phyloP scores from a whole-genome alignment of 2,113 vertebrate genomes.

The Chunga burmeisteri region DNA sequence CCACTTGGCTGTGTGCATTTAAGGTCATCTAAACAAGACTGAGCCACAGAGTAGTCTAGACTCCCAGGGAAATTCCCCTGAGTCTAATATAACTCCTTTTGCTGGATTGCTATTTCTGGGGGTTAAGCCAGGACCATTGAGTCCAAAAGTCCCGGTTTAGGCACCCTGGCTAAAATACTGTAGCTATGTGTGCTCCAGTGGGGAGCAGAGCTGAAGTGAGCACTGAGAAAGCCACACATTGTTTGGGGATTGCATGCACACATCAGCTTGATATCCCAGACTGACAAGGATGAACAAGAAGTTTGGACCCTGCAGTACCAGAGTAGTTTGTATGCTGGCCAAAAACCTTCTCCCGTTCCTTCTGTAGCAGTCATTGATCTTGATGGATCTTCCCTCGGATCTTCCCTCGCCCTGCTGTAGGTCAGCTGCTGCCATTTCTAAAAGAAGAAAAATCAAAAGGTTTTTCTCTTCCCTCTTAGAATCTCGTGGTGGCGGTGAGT shows the following conservation, averaged over 20 bases:
- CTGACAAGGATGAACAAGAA: neutral
- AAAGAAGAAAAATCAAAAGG: neutral
- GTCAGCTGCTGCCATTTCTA: neutral
- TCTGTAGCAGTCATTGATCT: neutral
- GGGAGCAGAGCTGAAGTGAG: neutral
- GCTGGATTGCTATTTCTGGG: neutral
- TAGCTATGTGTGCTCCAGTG: neutral
- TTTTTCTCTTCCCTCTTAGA: slow-evolving; percentile 71
- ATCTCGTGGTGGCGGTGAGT: slow-evolving; percentile 90
- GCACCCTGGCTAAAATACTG: neutral
- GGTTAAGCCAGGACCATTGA: neutral
- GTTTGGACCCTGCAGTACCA: neutral
- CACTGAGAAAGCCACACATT: neutral
- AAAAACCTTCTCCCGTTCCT: neutral
- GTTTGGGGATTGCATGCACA: neutral
- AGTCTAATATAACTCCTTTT: neutral
- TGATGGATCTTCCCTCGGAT: neutral
- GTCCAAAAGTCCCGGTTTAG: neutral
- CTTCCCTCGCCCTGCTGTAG: neutral
- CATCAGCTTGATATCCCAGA: neutral
- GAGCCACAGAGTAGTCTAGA: neutral
- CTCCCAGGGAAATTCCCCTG: neutral
- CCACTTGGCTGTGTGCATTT: neutral
- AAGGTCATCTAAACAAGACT: neutral
- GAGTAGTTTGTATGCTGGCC: neutral